These are phyloP conservation scores for Nymphalis io DNA, from an alignment of 1,140 invertebrate species.

Conservation along the genomic window DNA sequence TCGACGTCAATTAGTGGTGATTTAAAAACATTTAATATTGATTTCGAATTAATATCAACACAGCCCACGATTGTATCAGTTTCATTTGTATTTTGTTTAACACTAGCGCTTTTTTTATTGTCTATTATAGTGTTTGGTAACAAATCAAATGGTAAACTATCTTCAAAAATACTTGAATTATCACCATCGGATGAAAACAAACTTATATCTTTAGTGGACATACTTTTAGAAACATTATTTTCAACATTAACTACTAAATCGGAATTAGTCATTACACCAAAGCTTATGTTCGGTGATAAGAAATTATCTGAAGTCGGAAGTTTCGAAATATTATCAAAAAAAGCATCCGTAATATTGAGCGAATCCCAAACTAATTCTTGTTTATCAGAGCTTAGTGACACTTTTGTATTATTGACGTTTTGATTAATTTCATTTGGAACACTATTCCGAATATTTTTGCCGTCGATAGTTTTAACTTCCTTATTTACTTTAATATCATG, in stretches of 20 bases:
- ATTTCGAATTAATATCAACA: conserved; percentile 53
- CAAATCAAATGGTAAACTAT: conserved; percentile 66
- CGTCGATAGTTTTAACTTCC: not conserved
- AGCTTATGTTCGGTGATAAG: conserved; percentile 67
- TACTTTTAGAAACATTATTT: conserved; percentile 39
- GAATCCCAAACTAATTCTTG: conserved; percentile 65
- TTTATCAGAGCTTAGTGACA: conserved; percentile 29
- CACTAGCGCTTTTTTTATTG: conserved; percentile 30
- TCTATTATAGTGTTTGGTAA: conserved; percentile 57
- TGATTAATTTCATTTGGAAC: not conserved
- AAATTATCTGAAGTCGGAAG: conserved; percentile 43
- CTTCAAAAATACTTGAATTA: conserved; percentile 80
- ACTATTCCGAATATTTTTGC: not conserved
- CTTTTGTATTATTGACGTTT: not conserved
- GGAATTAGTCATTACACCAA: conserved; percentile 49
- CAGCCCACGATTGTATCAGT: conserved; percentile 34
- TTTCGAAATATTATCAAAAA: conserved; percentile 59
- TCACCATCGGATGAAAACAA: conserved; percentile 71
- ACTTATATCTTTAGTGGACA: conserved; percentile 61
- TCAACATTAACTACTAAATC: conserved; percentile 19
- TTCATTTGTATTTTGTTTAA: conserved; percentile 12
- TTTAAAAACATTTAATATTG: conserved; percentile 68
- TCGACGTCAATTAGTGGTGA: conserved; percentile 55
- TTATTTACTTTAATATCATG: not conserved
- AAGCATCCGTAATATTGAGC: conserved; percentile 56